phyloP scores from a whole-genome alignment of 2,888 invertebrate genomes.

The Pyrochroa serraticornis region DNA sequence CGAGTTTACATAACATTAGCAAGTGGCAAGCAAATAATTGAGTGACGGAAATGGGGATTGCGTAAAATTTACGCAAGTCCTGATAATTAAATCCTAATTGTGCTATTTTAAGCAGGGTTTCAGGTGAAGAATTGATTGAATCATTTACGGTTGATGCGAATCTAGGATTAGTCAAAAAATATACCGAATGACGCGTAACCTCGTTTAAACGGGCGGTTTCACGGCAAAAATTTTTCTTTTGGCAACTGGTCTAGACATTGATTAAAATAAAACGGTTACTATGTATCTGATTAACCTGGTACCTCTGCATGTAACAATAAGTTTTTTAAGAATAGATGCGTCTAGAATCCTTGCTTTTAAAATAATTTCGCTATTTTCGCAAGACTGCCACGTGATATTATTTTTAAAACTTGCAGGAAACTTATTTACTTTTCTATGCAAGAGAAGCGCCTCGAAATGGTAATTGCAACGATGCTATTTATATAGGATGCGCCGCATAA shows the following conservation, averaged over 20 bases:
- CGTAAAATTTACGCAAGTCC: too few relatives aligned
- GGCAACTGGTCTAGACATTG: conserved; percentile 1
- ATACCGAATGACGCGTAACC: conserved; percentile 15
- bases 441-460: too few relatives aligned
- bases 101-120: too few relatives aligned
- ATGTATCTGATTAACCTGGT: not conserved
- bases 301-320: not conserved
- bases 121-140: too few relatives aligned
- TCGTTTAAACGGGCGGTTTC: conserved; percentile 4
- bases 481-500: not conserved
- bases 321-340: not conserved
- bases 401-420: conserved; percentile 6
- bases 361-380: conserved; percentile 6
- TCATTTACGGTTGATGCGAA: too few relatives aligned
- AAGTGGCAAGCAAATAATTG: too few relatives aligned
- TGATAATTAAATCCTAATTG: too few relatives aligned
- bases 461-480: too few relatives aligned
- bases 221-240: conserved; percentile 5
- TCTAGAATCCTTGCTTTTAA: conserved; percentile 6
- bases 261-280: not conserved
- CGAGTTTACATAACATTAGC: too few relatives aligned
- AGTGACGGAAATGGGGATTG: too few relatives aligned
- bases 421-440: not conserved
- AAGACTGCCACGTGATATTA: conserved; percentile 10
- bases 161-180: conserved; percentile 10